Percentiles rank a stretch among this genome's conserved stretches.
These are phyloP conservation scores for Hemaris fuciformis DNA, from an alignment of 2,888 invertebrate genomes.

Conservation along the genomic window DNA sequence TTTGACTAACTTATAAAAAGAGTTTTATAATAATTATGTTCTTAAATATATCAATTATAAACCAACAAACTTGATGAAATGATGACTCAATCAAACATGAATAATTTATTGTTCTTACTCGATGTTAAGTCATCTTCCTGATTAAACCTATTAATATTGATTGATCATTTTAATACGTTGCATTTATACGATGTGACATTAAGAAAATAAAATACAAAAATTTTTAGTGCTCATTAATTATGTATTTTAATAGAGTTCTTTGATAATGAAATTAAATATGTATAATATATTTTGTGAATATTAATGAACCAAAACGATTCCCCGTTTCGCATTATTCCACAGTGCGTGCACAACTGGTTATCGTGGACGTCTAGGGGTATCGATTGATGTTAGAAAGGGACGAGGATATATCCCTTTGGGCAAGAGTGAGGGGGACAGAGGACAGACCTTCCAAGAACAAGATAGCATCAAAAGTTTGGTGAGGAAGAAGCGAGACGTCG, in stretches of 20 bases:
- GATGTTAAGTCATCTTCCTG: not conserved
- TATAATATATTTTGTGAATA: not conserved
- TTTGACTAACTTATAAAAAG: no score
- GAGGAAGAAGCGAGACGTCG: conserved; percentile 64
- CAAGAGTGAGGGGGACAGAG: conserved; percentile 38
- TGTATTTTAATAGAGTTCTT: not conserved
- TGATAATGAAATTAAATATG: not conserved
- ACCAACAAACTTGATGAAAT: not conserved
- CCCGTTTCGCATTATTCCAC: conserved; percentile 29
- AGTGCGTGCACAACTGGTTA: conserved; percentile 51
- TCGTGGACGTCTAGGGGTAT: conserved; percentile 67
- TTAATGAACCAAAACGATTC: conserved; percentile 28
- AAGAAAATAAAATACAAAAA: not conserved
- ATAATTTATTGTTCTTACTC: not conserved
- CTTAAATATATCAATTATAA: not conserved
- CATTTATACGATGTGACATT: not conserved
- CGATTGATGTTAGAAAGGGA: conserved; percentile 64
- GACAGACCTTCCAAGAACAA: conserved; percentile 69
- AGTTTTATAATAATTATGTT: not conserved
- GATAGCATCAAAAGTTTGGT: conserved; percentile 71
- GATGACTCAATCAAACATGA: not conserved
- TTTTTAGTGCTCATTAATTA: not conserved
- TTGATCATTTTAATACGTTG: not conserved
- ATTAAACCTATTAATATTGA: not conserved
- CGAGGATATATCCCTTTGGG: conserved; percentile 20